phyloP scores from a whole-genome alignment of 2,797 vertebrate genomes.

The Rhinoraja longicauda region DNA sequence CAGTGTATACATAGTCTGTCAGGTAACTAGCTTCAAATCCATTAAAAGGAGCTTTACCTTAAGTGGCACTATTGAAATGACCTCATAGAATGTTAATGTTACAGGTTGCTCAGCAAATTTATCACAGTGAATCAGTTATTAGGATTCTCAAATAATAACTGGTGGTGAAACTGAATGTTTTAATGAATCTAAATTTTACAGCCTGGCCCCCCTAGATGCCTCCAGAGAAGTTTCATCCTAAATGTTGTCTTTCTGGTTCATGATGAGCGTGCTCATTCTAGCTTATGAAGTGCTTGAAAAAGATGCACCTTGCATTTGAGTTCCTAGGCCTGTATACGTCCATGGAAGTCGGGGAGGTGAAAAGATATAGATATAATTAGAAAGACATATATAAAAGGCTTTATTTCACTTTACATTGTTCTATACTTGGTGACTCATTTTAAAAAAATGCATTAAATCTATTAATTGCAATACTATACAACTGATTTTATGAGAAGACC shows the following conservation, averaged over 20 bases:
- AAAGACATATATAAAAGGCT: not conserved
- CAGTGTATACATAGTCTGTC: too few species aligned
- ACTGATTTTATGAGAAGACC: not conserved
- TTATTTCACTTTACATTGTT: not conserved
- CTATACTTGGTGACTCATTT: not conserved
- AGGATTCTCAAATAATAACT: not conserved
- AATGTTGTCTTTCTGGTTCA: not conserved
- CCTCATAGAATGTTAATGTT: too few species aligned
- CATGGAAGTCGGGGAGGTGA: not conserved
- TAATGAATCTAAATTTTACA: not conserved
- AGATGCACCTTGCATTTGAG: not conserved
- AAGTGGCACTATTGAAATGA: not conserved
- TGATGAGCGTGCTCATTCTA: not conserved
- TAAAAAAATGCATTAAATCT: not conserved
- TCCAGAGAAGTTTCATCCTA: not conserved
- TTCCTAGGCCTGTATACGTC: not conserved
- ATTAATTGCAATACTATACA: not conserved
- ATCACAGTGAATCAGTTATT: too few species aligned
- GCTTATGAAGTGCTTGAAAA: not conserved
- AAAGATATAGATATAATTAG: not conserved
- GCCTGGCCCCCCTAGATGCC: too few species aligned
- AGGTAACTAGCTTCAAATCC: not conserved
- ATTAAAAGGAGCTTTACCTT: not conserved
- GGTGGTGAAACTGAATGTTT: not conserved
- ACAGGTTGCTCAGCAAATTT: too few species aligned